Evolutionary conservation across 2,113 vertebrate species (phyloP), one percentile per base, ranked within the genome.

Genomic region (Misgurnus anguillicaudatus): DNA sequence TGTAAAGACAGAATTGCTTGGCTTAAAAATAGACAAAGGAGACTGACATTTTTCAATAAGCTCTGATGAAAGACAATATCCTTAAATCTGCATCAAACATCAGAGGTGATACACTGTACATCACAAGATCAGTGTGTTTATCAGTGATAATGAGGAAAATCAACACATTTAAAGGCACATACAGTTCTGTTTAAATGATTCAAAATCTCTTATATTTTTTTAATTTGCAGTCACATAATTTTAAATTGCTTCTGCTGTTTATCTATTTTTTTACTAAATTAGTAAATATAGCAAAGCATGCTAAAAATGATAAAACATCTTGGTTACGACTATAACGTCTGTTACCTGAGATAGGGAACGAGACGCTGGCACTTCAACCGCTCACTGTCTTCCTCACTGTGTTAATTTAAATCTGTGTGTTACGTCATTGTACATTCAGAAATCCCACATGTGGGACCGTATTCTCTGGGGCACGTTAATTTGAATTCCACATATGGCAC

Each of bases 11-110:
- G 17, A 83, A 75, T 66, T 77, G 51, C 67, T 19, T 38, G 62
- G 55, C 17, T 74, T 61, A 41, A 48, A 73, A 66, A 71, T 17
- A 77, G 61, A 61, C 66, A 81, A 73, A 16, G 71, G 57, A 79
- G 53, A 65, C 45, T 60, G 53, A 65, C 45, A n/a, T 45, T 62
- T 45, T 80, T 72, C 68, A 69, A 16, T 57, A 41, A 39, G 24
- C 66, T 47, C 21, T 31, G 57, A 60, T 82, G 51, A 60, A 82
- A 72, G 51, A 55, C 55, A 81, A 72, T 72, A 51, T 81, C 48
- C 36, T 36, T 17, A 11, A 67, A 57, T 58, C 64, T n/a, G 51
- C 64, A 69, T 31, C 55, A 61, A 55, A 45, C 65, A 76, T n/a
- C 6, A 2, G 16, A 73, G 38, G 24, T 36, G 41, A 60, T 62